These are phyloP conservation scores for Odontamblyopus rebecca DNA, from an alignment of 2,797 vertebrate genomes.

Conservation along the genomic window DNA sequence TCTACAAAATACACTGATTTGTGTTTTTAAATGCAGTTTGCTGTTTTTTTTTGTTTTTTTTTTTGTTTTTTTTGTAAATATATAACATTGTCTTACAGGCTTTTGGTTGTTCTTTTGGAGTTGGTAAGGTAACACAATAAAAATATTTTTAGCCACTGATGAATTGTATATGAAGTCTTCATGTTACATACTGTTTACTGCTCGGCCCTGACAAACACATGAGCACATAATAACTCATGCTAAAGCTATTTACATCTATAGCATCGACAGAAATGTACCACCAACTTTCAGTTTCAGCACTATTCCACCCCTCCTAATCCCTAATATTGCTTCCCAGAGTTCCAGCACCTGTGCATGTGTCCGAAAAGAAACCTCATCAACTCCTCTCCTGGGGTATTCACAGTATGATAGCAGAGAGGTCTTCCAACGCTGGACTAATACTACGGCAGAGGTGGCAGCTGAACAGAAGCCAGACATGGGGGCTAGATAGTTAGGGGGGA, in stretches of 20 bases:
- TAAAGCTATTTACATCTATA: conserved; percentile 15
- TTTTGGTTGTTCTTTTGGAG: too few relatives aligned
- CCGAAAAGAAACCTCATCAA: conserved; percentile 31
- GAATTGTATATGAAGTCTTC: not conserved
- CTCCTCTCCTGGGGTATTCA: conserved; percentile 41
- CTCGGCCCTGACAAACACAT: not conserved
- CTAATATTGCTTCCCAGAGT: conserved; percentile 52
- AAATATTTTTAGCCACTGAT: not conserved
- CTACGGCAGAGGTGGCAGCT: conserved; percentile 49
- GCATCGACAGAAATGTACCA: conserved; percentile 19
- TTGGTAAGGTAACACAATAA: not conserved
- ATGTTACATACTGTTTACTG: not conserved
- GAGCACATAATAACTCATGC: not conserved
- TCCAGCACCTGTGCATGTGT: conserved; percentile 43
- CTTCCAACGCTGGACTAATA: conserved; percentile 47
- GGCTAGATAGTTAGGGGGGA: conserved; percentile 36
- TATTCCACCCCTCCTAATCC: conserved; percentile 51
- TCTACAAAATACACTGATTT: too few relatives aligned
- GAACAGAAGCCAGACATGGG: conserved; percentile 60
- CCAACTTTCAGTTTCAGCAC: conserved; percentile 41
- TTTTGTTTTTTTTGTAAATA: too few relatives aligned
- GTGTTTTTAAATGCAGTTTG: too few relatives aligned
- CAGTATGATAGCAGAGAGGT: conserved; percentile 52
- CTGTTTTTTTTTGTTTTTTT: too few relatives aligned
- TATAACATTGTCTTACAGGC: too few relatives aligned